Percentiles rank a stretch among this genome's conserved stretches.
phyloP scores from a whole-genome alignment of 2,797 vertebrate genomes.

The Acomys russatus region DNA sequence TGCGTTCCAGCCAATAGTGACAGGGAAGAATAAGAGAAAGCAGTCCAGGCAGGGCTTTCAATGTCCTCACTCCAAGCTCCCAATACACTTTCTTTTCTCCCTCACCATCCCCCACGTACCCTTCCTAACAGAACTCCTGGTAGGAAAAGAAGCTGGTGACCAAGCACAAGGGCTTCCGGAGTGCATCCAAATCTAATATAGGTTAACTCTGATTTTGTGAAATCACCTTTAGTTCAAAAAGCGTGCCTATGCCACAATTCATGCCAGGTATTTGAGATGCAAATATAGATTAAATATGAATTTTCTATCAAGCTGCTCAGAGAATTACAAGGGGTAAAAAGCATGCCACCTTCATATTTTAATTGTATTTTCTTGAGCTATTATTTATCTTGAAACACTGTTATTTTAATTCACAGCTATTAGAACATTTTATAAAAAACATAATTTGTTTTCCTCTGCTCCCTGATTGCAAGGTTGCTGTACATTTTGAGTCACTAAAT shows the following conservation, averaged over 20 bases:
- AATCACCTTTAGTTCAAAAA: background rate
- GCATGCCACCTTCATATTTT: background rate
- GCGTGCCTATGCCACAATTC: background rate
- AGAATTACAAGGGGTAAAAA: background rate
- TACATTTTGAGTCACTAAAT: background rate
- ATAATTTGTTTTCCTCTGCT: background rate
- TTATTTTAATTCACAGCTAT: conserved; percentile 33
- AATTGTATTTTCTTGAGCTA: conserved; percentile 30
- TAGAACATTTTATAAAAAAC: conserved; percentile 23
- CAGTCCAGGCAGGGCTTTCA: too few species aligned
- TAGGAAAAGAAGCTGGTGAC: background rate
- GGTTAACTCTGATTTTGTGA: conserved; percentile 18
- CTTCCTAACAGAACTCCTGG: background rate
- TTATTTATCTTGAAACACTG: conserved; percentile 64
- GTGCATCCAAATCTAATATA: background rate
- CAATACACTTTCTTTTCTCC: too few species aligned
- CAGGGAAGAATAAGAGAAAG: background rate
- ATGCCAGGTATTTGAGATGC: background rate
- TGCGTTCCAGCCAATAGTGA: background rate
- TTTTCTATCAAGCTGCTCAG: conserved; percentile 11
- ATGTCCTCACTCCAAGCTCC: fast-evolving
- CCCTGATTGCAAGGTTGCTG: background rate
- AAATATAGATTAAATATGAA: conserved; percentile 9
- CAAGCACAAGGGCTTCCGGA: background rate
- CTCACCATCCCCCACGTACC: background rate